Percentiles rank a stretch among this genome's conserved stretches.
phyloP scores from a whole-genome alignment of 2,888 invertebrate species.

The Melolontha melolontha region DNA sequence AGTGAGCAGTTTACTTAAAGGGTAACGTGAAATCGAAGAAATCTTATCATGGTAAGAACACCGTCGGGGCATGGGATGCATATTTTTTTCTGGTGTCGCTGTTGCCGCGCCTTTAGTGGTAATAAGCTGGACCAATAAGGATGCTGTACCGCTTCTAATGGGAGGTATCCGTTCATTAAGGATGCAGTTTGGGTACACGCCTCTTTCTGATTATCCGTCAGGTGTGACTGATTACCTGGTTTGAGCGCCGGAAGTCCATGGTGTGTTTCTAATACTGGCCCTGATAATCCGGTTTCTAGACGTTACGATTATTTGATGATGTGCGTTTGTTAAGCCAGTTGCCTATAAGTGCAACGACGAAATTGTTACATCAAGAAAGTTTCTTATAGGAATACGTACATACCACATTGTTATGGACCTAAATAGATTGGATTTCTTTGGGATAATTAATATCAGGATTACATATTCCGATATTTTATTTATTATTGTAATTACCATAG shows the following conservation, averaged over 20 bases:
- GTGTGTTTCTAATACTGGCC: constrained; percentile 56
- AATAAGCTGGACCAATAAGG: constrained; percentile 60
- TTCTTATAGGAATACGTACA: too few relatives aligned
- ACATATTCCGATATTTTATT: too few relatives aligned
- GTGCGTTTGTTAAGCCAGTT: constrained; percentile 40
- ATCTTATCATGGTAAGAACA: constrained; percentile 55
- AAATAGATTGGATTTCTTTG: too few relatives aligned
- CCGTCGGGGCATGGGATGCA: constrained; percentile 48
- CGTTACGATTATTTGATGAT: constrained; percentile 18
- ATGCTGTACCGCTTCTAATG: constrained; percentile 50
- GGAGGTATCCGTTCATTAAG: constrained; percentile 61
- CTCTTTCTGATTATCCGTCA: constrained; percentile 66
- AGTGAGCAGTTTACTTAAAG: constrained; percentile 53
- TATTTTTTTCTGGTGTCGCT: constrained; percentile 42
- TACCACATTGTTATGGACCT: too few relatives aligned
- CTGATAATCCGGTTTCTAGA: constrained; percentile 55
- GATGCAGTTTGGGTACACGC: constrained; percentile 62
- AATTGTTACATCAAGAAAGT: too few relatives aligned
- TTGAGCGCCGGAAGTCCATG: constrained; percentile 62
- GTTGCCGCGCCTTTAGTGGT: constrained; percentile 50
- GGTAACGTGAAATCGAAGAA: constrained; percentile 52
- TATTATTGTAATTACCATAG: too few relatives aligned
- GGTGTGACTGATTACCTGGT: constrained; percentile 65
- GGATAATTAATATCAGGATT: too few relatives aligned
- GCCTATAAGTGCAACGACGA: constrained; percentile 34